Base-by-base conservation (phyloP, 2,113 vertebrate species). In the Corydoras maculifer region DNA sequence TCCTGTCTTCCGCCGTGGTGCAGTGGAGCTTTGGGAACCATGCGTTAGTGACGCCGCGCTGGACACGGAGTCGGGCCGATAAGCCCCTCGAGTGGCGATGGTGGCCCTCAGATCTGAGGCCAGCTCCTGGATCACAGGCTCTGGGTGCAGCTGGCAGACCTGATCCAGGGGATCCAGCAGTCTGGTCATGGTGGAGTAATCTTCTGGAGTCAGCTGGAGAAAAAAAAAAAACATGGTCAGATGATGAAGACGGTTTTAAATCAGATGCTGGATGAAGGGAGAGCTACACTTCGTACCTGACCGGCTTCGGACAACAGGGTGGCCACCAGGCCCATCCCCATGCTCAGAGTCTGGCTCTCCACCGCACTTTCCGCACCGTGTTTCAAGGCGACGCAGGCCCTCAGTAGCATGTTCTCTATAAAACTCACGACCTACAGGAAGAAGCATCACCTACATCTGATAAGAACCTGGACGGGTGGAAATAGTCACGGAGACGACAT, bases 271-370 rank as follows among this genome's bases (percentile, higher is more conserved):
- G 18, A 25, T 12, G 9, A 1, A 12, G 5, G 51, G 51, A 53
- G 49, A 50, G 49, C 18, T 25, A 1, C 18, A 25, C 18, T 25
- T 43, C 83, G 80, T 84, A 98, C 96, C 94, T 93, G 85, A 14
- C 91, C 78, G 0, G 89, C 91, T 75, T 88, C 92, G 2, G 94
- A 90, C 0, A 98, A 86, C 74, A 97, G 63, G 58, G 91, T 88
- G 0, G 95, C 94, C 82, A 95, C 89, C 0, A 98, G 88, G 62
- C 93, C 94, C 88, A 98, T 94, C 50, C 89, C 91, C 94, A 97
- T 91, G 80, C 92, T 91, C 12, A 99, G 88, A 0, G 93, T 94
- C 87, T 98, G 91, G 0, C 87, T 86, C 69, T 94, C 94, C 2
- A 91, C 87, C 0, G 85, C 81, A 0, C 84, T 87, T 9, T 83